phyloP scores from a whole-genome alignment of 1,140 invertebrate genomes.

The Zaprionus tsacasi region DNA sequence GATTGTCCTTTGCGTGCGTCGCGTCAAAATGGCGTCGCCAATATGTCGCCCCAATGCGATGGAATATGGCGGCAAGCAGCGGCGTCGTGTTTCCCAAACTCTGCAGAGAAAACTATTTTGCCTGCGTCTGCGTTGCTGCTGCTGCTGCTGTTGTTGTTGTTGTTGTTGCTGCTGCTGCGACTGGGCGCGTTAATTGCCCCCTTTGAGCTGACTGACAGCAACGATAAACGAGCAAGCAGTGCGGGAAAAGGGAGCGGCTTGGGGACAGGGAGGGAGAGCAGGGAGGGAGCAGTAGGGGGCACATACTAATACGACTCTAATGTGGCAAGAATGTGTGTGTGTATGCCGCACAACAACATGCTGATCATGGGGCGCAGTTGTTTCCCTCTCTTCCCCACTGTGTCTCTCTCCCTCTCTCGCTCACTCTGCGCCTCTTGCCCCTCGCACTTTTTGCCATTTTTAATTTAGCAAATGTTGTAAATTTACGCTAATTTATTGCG shows the following conservation, averaged over 20 bases:
- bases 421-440: not conserved
- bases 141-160: conserved; percentile 1
- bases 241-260: not conserved
- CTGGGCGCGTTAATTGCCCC: conserved; percentile 77
- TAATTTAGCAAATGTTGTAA: conserved; percentile 83
- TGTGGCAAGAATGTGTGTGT: conserved; percentile 66
- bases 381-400: not conserved
- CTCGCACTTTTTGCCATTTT: conserved; percentile 65
- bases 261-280: not conserved
- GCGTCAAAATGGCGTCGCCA: conserved; percentile 79
- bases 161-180: conserved; percentile 22
- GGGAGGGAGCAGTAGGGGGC: not conserved
- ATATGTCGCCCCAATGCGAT: conserved; percentile 69
- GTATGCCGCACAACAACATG: conserved; percentile 23
- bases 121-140: conserved; percentile 22
- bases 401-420: conserved; percentile 20
- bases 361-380: not conserved
- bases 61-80: conserved; percentile 41
- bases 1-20: conserved; percentile 62
- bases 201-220: conserved; percentile 80
- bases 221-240: conserved; percentile 80
- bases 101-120: conserved; percentile 37
- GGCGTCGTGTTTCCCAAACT: conserved; percentile 39
- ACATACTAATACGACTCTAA: conserved; percentile 52
- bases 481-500: conserved; percentile 83